Evolutionary conservation across 2,113 vertebrate species (phyloP).

Genomic region (Platycercus adscitus): DNA sequence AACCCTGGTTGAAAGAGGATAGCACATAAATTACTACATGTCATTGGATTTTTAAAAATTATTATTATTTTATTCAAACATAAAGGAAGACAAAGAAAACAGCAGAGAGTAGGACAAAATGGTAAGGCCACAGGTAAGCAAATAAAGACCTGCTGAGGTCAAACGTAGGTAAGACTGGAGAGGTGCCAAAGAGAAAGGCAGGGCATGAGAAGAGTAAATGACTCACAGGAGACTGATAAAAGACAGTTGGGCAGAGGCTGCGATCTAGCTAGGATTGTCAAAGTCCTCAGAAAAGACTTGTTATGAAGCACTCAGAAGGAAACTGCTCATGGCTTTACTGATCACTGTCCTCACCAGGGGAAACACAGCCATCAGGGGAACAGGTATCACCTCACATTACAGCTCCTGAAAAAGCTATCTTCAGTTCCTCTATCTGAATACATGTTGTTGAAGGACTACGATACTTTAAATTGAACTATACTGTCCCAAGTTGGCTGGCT

Average conservation of each 20-base stretch:
- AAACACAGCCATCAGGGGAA: neutral
- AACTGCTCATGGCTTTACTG: neutral
- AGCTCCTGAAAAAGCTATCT: neutral
- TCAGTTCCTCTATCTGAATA: neutral
- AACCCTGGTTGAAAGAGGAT: neutral
- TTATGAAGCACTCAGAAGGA: accelerated
- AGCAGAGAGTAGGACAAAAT: neutral
- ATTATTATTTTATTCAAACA: neutral
- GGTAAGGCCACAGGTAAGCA: neutral
- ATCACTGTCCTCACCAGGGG: neutral
- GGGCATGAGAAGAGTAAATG: neutral
- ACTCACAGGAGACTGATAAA: neutral
- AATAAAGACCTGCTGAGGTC: neutral
- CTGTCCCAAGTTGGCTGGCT: neutral
- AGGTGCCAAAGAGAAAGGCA: neutral
- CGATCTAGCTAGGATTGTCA: neutral
- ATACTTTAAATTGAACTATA: neutral
- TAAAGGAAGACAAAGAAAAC: neutral
- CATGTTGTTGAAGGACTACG: neutral
- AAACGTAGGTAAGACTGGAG: neutral
- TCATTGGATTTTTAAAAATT: too few relatives aligned
- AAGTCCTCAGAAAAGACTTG: neutral
- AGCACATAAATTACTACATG: neutral
- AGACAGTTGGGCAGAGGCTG: neutral
- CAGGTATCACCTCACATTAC: neutral